Conservation (phyloP, 2,797 vertebrate species). For the Gobionotothen gibberifrons region DNA sequence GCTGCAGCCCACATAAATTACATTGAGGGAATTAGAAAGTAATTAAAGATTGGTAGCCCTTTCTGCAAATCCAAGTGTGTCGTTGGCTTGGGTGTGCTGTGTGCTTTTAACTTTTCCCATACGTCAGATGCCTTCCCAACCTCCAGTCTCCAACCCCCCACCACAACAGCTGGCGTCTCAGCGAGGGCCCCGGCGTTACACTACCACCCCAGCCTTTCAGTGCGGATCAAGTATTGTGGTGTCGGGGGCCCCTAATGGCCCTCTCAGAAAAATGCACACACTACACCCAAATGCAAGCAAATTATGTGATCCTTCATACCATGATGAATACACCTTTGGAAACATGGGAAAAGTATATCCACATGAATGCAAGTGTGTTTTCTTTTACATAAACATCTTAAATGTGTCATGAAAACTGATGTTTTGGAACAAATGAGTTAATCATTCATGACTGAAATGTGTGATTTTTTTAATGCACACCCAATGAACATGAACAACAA, state of each 20-base stretch:
- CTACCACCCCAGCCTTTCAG: slow-evolving; percentile 66
- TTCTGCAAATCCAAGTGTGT: slow-evolving; percentile 21
- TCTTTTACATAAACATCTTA: too few species aligned
- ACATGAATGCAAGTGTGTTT: not conserved
- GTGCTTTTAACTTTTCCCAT: slow-evolving; percentile 67
- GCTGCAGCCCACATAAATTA: not conserved
- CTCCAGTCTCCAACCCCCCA: slow-evolving; percentile 63
- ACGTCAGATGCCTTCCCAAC: slow-evolving; percentile 65
- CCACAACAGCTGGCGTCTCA: slow-evolving; percentile 79
- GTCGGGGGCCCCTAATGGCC: slow-evolving; percentile 69
- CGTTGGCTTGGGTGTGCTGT: slow-evolving; percentile 34
- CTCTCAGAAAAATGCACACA: slow-evolving; percentile 50
- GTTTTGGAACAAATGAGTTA: not conserved
- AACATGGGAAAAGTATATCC: slow-evolving; percentile 6
- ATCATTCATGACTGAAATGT: not conserved
- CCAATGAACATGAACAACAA: not conserved
- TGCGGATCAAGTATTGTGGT: slow-evolving; percentile 61
- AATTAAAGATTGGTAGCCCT: slow-evolving; percentile 24
- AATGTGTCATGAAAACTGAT: not conserved
- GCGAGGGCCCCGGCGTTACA: slow-evolving; percentile 62
- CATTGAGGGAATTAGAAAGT: slow-evolving; percentile 1
- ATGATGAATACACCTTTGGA: slow-evolving; percentile 21
- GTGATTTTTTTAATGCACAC: not conserved
- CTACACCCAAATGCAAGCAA: slow-evolving; percentile 35
- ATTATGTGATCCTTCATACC: slow-evolving; percentile 30